phyloP scores from a whole-genome alignment of 1,140 invertebrate genomes.

The Microplitis demolitor region DNA sequence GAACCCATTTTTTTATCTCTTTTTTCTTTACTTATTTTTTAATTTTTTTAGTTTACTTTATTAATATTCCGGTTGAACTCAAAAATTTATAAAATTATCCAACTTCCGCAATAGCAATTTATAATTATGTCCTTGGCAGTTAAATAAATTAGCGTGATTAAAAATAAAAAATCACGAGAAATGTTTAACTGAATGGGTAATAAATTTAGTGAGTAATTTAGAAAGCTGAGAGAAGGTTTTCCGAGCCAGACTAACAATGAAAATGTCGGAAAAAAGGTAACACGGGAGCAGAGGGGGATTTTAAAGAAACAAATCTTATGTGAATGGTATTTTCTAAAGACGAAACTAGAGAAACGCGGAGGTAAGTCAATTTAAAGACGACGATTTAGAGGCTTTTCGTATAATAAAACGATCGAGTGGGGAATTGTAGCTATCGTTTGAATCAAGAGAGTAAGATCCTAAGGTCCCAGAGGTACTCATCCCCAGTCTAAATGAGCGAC shows the following conservation, averaged over 20 bases:
- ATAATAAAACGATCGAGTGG: conserved; percentile 47
- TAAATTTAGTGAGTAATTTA: too few species aligned
- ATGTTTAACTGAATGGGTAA: too few species aligned
- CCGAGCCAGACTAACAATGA: not conserved
- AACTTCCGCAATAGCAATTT: not conserved
- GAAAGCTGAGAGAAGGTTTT: not conserved
- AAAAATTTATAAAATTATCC: too few species aligned
- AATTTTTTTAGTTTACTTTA: too few species aligned
- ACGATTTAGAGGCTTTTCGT: conserved; percentile 43
- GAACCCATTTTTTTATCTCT: not conserved
- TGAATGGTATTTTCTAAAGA: conserved; percentile 6
- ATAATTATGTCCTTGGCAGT: too few species aligned
- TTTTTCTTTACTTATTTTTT: not conserved
- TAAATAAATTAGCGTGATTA: too few species aligned
- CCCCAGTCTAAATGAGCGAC: conserved; percentile 33
- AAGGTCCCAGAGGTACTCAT: conserved; percentile 33
- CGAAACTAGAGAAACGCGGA: conserved; percentile 10
- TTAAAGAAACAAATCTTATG: conserved; percentile 5
- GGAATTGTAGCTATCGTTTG: conserved; percentile 33
- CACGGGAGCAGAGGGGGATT: not conserved
- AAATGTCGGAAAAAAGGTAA: not conserved
- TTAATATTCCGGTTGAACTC: too few species aligned
- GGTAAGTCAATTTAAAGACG: conserved; percentile 39
- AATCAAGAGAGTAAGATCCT: conserved; percentile 32
- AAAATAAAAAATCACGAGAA: too few species aligned